A percentile compares a stretch with the other conserved stretches of the same genome.
Evolutionary conservation across 2,888 invertebrate genomes (phyloP).

Genomic region (Eledona agricola): DNA sequence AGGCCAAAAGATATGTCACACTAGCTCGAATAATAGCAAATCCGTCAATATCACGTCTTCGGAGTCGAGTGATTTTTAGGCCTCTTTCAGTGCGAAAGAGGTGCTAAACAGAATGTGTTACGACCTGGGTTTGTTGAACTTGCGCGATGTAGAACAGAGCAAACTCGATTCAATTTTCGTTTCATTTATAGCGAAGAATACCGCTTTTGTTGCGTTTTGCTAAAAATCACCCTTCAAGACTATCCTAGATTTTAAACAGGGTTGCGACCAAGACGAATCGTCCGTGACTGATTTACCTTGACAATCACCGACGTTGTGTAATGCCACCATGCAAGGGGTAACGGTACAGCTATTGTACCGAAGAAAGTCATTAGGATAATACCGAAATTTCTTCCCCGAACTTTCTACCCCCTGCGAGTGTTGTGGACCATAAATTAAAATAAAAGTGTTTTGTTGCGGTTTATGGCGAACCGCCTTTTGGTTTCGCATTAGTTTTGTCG

Average conservation of each 20-base stretch:
- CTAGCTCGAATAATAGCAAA: neutral
- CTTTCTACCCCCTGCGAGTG: constrained; percentile 44
- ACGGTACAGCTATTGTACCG: constrained; percentile 12
- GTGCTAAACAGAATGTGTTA: constrained; percentile 51
- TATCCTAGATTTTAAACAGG: constrained; percentile 1
- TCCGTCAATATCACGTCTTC: neutral
- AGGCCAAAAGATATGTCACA: neutral
- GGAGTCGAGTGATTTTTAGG: constrained; percentile 12
- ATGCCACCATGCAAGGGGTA: constrained; percentile 10
- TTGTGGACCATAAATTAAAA: constrained; percentile 43
- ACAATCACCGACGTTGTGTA: constrained; percentile 3
- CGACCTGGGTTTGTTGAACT: constrained; percentile 48
- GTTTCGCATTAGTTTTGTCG: constrained; percentile 28
- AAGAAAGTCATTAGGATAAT: constrained; percentile 26
- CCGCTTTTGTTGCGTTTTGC: no score
- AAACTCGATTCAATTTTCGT: constrained; percentile 48
- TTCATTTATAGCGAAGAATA: no score
- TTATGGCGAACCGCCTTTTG: constrained; percentile 51
- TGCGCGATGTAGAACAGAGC: constrained; percentile 48
- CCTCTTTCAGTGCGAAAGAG: constrained; percentile 32
- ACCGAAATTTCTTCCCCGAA: constrained; percentile 16
- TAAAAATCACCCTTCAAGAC: constrained; percentile 21
- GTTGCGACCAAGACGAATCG: constrained; percentile 1
- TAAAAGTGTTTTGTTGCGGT: constrained; percentile 44
- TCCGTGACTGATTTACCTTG: constrained; percentile 1